Conservation (phyloP, 2,888 invertebrate genomes). For the Ashinkailepas kermadecensis region DNA sequence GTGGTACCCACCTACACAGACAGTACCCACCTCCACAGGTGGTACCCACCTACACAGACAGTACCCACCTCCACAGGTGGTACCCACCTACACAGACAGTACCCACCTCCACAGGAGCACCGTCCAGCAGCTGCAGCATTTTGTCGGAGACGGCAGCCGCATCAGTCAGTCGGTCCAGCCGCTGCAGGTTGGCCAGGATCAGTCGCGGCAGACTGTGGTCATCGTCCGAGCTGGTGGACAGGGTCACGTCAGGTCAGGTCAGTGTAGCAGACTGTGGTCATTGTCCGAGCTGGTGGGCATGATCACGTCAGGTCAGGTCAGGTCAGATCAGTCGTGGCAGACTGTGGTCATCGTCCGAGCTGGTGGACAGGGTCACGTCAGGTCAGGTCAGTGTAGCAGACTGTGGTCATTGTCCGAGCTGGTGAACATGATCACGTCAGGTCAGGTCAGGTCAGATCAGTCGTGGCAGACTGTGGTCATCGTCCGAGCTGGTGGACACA, state of each 20-base stretch:
- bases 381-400: conserved; percentile 19
- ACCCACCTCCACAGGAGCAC: conserved; percentile 40
- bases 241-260: no score
- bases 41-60: no score
- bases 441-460: conserved; percentile 31
- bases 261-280: conserved; percentile 29
- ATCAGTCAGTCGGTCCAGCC: conserved; percentile 33
- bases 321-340: conserved; percentile 32
- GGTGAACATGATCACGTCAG: not conserved
- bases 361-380: no score
- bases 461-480: conserved; percentile 21
- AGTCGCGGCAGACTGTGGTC: conserved; percentile 25
- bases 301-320: not conserved
- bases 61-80: no score
- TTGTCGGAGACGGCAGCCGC: conserved; percentile 31
- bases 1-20: no score
- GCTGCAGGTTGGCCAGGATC: conserved; percentile 34
- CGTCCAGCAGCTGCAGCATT: conserved; percentile 32
- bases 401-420: conserved; percentile 26
- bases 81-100: no score
- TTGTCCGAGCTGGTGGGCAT: conserved; percentile 24
- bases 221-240: no score
- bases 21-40: no score
- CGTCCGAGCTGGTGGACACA: not conserved
- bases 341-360: no score